These are phyloP conservation scores for Drosophila bipectinata DNA, from an alignment of 1,140 invertebrate genomes.

Conservation along the genomic window DNA sequence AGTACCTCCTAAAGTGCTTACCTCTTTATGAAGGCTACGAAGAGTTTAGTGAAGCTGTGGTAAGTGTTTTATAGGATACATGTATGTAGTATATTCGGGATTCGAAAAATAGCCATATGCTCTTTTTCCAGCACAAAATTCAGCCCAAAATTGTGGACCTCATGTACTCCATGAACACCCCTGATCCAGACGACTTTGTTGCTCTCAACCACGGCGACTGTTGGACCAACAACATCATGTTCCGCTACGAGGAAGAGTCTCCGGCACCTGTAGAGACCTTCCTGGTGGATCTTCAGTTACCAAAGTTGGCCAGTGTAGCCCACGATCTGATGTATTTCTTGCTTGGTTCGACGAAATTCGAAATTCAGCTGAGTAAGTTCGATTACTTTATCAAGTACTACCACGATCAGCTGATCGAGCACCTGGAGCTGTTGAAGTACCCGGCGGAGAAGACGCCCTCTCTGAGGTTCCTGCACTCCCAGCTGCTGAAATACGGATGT, in stretches of 20 bases:
- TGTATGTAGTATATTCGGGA: neutral
- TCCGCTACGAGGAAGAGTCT: constrained; percentile 62
- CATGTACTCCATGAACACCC: constrained; percentile 45
- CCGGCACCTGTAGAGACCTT: constrained; percentile 45
- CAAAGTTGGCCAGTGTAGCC: constrained; percentile 59
- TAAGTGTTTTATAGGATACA: constrained; percentile 1
- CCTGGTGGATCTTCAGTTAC: constrained; percentile 83
- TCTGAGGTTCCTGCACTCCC: constrained; percentile 64
- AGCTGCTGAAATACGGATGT: constrained; percentile 55
- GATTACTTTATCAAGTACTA: constrained; percentile 67
- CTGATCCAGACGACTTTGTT: constrained; percentile 84
- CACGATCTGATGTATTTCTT: constrained; percentile 78
- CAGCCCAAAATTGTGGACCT: constrained; percentile 41
- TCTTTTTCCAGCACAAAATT: constrained; percentile 41
- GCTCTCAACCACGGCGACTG: constrained; percentile 87
- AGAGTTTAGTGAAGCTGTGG: constrained; percentile 44
- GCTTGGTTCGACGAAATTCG: constrained; percentile 52
- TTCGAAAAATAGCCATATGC: neutral
- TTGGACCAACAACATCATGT: constrained; percentile 83
- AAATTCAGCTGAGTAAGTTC: constrained; percentile 55
- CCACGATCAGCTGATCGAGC: constrained; percentile 52
- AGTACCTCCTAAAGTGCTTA: constrained; percentile 41
- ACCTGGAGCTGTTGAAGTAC: constrained; percentile 57
- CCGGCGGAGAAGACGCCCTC: constrained; percentile 70
- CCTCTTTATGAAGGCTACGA: constrained; percentile 42